Evolutionary conservation across 2,888 invertebrate species (phyloP).

Genomic region (Lepidocyrtoides sp.): DNA sequence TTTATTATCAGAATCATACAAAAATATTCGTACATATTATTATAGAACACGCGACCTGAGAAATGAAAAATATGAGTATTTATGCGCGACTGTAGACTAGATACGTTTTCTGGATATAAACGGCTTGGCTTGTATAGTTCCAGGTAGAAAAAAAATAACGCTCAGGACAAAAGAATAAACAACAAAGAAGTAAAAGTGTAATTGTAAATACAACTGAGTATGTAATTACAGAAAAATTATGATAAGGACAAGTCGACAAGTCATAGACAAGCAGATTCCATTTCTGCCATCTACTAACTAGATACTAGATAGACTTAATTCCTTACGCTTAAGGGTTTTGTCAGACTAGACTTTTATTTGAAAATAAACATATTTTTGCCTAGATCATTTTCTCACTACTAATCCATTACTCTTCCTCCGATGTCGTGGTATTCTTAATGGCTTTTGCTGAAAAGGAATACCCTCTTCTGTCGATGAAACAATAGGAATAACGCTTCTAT

Average conservation of each 20-base stretch:
- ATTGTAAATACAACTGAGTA: not conserved
- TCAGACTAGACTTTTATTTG: constrained; percentile 37
- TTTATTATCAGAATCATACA: not conserved
- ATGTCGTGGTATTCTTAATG: constrained; percentile 33
- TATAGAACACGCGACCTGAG: not conserved
- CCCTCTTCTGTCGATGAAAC: not conserved
- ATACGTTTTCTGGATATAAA: not conserved
- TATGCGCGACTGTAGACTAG: not conserved
- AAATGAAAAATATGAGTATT: not conserved
- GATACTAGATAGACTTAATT: no score
- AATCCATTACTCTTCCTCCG: constrained; percentile 44
- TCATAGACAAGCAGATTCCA: not conserved
- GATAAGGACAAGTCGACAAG: not conserved
- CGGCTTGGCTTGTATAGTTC: constrained; percentile 13
- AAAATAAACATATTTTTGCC: constrained; percentile 9
- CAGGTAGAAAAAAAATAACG: not conserved
- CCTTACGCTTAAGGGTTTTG: no score
- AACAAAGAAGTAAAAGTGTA: not conserved
- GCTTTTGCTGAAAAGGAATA: not conserved
- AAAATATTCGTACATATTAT: not conserved
- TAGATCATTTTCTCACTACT: constrained; percentile 24
- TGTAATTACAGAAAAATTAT: not conserved
- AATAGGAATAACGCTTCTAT: not conserved
- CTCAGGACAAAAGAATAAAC: not conserved
- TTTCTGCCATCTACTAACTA: not conserved